Conservation (phyloP, 92 coral and sea anemone species). For the Bergia puertoricense region DNA sequence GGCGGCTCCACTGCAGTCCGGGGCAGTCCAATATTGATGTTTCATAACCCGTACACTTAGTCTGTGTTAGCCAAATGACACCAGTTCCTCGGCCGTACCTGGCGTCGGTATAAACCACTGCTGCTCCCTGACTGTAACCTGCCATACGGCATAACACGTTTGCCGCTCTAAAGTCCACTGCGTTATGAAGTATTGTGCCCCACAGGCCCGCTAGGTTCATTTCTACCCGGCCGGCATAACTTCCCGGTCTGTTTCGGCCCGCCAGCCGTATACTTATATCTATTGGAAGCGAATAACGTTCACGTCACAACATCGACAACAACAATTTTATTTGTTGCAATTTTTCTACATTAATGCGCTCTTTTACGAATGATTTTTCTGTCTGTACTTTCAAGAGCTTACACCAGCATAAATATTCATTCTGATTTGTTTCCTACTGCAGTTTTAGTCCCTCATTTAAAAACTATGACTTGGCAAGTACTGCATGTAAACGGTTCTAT, state of each 20-base stretch:
- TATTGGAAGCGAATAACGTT: background rate
- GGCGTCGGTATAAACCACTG: background rate
- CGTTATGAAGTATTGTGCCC: constrained; percentile 4
- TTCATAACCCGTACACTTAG: background rate
- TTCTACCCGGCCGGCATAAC: constrained; percentile 19
- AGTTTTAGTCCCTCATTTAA: too few species aligned
- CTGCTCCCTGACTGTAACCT: constrained; percentile 14
- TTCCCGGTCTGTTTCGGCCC: background rate
- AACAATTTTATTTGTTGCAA: too few species aligned
- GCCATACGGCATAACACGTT: constrained; percentile 30
- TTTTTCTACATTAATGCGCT: too few species aligned
- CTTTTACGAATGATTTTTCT: too few species aligned
- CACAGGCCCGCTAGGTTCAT: constrained; percentile 34
- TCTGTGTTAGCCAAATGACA: background rate
- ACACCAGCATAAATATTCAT: too few species aligned
- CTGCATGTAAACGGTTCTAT: too few species aligned
- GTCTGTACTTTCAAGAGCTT: too few species aligned
- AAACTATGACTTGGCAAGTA: too few species aligned
- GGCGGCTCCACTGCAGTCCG: background rate
- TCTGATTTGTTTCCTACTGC: too few species aligned
- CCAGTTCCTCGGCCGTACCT: constrained; percentile 11
- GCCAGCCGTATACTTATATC: constrained; percentile 5
- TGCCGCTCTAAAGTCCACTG: background rate
- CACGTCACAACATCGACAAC: too few species aligned
- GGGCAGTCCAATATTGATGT: constrained; percentile 13